Evolutionary conservation across 1,140 invertebrate genomes (phyloP).

Genomic region (Drosophila jambulina): DNA sequence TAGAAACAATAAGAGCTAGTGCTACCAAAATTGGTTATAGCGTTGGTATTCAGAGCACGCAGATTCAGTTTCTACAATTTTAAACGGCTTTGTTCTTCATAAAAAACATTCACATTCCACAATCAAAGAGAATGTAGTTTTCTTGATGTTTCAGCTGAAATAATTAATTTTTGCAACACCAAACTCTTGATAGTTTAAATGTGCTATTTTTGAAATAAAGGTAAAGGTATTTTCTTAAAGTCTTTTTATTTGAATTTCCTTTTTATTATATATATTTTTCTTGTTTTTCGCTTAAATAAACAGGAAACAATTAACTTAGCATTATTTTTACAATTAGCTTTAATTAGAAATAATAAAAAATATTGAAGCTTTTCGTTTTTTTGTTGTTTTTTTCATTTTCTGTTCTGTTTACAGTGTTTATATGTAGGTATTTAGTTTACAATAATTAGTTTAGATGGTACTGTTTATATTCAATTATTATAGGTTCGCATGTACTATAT

Average conservation of each 20-base stretch:
- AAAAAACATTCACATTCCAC: no score
- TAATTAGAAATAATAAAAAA: constrained; percentile 80
- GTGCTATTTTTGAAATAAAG: background rate
- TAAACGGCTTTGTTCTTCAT: no score
- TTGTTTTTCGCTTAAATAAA: constrained; percentile 73
- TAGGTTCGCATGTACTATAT: constrained; percentile 51
- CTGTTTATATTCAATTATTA: constrained; percentile 44
- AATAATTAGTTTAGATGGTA: constrained; percentile 62
- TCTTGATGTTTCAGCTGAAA: no score
- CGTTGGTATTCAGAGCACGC: no score
- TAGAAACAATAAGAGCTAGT: no score
- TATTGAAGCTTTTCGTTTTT: constrained; percentile 73
- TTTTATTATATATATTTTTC: constrained; percentile 38
- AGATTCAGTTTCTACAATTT: no score
- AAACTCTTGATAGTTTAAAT: background rate
- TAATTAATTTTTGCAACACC: no score
- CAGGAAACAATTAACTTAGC: constrained; percentile 81
- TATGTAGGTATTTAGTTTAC: constrained; percentile 58
- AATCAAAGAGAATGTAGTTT: no score
- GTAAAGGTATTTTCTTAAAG: constrained; percentile 5
- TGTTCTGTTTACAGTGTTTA: constrained; percentile 58
- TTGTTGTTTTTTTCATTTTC: constrained; percentile 38
- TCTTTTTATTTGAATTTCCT: constrained; percentile 49
- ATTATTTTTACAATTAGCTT: constrained; percentile 74
- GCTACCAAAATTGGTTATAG: no score